Percentiles rank a stretch among this genome's conserved stretches.
Conservation (phyloP, 1,140 invertebrate genomes). For the Theocolax elegans region DNA sequence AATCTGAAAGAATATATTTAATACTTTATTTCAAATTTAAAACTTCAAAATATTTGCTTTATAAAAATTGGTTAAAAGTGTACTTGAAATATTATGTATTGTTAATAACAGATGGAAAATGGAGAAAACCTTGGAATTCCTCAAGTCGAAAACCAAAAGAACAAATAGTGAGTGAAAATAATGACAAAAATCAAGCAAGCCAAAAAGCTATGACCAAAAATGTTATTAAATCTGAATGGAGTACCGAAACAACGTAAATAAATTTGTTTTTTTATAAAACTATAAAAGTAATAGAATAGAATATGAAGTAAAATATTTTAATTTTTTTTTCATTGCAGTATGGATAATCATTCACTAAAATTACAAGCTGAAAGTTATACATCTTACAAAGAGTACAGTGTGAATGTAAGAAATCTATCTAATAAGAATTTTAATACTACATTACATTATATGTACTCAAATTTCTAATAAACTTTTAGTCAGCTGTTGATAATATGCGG, state of each 20-base stretch:
- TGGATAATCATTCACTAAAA: conserved; percentile 29
- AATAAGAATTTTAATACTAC: background rate
- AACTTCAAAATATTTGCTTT: no score
- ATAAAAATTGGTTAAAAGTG: no score
- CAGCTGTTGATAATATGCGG: conserved; percentile 19
- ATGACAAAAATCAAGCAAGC: conserved; percentile 43
- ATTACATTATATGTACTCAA: background rate
- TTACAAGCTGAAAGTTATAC: conserved; percentile 10
- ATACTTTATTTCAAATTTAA: no score
- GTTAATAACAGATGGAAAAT: conserved; percentile 51
- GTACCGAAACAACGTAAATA: conserved; percentile 46
- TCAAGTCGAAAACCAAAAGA: conserved; percentile 52
- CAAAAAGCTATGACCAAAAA: conserved; percentile 42
- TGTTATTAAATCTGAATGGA: conserved; percentile 44
- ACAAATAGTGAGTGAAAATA: conserved; percentile 39
- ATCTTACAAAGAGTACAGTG: conserved; percentile 25
- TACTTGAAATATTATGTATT: background rate
- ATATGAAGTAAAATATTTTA: background rate
- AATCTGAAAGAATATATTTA: no score
- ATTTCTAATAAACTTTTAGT: conserved; percentile 24
- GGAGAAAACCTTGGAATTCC: conserved; percentile 51
- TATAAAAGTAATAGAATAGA: conserved; percentile 11
- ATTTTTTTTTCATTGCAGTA: conserved; percentile 25
- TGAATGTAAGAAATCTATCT: background rate
- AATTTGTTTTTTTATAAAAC: conserved; percentile 25